Evolutionary conservation across 2,113 vertebrate species (phyloP).

Genomic region (Labrus mixtus): DNA sequence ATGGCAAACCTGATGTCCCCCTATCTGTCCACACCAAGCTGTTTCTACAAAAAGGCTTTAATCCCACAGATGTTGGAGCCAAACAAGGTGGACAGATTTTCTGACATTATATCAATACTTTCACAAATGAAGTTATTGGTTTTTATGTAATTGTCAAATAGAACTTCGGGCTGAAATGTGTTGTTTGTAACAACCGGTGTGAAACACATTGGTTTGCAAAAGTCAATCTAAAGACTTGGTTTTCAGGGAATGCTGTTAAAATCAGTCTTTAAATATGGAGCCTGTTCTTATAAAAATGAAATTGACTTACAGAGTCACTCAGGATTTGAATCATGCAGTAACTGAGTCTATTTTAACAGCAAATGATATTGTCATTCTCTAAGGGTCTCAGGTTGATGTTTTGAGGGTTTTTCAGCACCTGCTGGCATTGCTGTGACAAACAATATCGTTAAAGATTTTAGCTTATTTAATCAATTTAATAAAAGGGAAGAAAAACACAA

Average conservation of each 20-base stretch:
- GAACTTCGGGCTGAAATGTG: not conserved
- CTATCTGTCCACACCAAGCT: not conserved
- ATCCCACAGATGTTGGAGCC: not conserved
- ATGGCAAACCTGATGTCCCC: not conserved
- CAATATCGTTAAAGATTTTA: no score
- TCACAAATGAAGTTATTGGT: no score
- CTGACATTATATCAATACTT: no score
- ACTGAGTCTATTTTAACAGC: not conserved
- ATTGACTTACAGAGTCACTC: not conserved
- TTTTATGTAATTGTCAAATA: not conserved
- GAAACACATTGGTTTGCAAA: not conserved
- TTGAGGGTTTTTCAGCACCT: not conserved
- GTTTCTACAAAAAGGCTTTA: not conserved
- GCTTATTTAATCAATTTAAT: no score
- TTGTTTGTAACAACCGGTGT: not conserved
- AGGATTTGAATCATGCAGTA: not conserved
- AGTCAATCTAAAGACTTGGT: not conserved
- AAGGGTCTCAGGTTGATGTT: not conserved
- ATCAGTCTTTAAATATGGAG: not conserved
- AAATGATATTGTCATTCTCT: not conserved
- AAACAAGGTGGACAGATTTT: not conserved
- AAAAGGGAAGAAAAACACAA: no score
- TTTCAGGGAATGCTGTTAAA: not conserved
- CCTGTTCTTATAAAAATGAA: not conserved
- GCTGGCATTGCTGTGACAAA: no score